Evolutionary conservation across 2,888 invertebrate species (phyloP).

Genomic region (Tupiocoris notatus): DNA sequence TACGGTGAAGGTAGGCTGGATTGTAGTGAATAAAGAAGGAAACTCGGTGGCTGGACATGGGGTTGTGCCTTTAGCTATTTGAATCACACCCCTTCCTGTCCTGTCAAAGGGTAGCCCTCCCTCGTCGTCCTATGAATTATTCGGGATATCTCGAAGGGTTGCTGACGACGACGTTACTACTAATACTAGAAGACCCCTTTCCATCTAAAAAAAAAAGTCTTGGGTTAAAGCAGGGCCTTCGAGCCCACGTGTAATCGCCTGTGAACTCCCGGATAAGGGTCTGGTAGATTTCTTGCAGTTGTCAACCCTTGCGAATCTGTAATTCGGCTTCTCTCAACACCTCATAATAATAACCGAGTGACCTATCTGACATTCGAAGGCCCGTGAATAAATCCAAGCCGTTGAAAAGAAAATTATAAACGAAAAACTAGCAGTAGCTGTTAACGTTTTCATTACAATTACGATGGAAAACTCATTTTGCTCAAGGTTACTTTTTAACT

Average conservation of each 20-base stretch:
- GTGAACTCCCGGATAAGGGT: conserved; percentile 38
- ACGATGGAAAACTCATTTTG: no score
- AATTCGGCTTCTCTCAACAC: not conserved
- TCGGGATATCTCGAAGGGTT: conserved; percentile 26
- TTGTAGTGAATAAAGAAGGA: not conserved
- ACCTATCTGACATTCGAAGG: no score
- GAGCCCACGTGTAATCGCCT: conserved; percentile 36
- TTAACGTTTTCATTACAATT: no score
- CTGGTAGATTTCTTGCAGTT: not conserved
- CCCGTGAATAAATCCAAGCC: no score
- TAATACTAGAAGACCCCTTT: not conserved
- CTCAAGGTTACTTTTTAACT: no score
- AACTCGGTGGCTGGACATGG: not conserved
- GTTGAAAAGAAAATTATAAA: no score
- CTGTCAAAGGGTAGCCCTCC: not conserved
- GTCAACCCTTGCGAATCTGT: not conserved
- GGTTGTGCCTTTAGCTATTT: not conserved
- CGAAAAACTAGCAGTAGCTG: no score
- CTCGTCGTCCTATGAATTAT: conserved; percentile 27
- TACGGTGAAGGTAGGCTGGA: not conserved
- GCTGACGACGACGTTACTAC: not conserved
- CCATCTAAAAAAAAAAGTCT: not conserved
- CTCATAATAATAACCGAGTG: not conserved
- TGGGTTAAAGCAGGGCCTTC: not conserved
- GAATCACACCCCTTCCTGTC: not conserved